Percentiles rank a stretch among this genome's conserved stretches.
Evolutionary conservation across 1,140 invertebrate genomes (phyloP).

Genomic region (Heterodera schachtii): DNA sequence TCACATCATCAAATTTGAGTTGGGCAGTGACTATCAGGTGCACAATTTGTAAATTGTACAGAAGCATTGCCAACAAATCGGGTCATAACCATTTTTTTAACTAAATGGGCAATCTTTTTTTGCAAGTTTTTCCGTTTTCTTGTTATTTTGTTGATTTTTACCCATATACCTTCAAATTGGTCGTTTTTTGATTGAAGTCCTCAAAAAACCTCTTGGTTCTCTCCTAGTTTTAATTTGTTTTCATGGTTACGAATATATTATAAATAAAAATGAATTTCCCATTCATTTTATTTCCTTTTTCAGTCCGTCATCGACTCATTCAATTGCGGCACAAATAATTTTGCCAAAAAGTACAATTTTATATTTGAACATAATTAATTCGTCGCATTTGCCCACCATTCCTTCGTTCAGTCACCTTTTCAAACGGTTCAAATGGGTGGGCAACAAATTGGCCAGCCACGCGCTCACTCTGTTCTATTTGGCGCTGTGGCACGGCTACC

Average conservation of each 20-base stretch:
- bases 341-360: conserved; percentile 67
- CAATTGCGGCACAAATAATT: conserved; percentile 68
- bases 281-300: conserved; percentile 22
- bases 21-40: conserved; percentile 54
- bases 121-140: no score
- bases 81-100: not conserved
- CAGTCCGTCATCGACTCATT: conserved; percentile 66
- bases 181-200: no score
- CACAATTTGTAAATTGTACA: no score
- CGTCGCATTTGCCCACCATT: no score
- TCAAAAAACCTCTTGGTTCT: no score
- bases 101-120: not conserved
- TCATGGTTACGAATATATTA: no score
- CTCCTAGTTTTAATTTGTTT: no score
- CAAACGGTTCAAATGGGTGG: conserved; percentile 68
- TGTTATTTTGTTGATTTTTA: no score
- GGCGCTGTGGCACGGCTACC: conserved; percentile 69
- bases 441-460: conserved; percentile 68
- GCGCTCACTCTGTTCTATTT: conserved; percentile 67
- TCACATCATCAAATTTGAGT: conserved; percentile 65
- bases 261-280: no score
- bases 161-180: no score
- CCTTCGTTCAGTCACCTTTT: conserved; percentile 68
- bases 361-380: conserved; percentile 11
- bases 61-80: no score